A percentile compares a stretch with the other conserved stretches of the same genome.
Conservation (phyloP, 2,797 vertebrate species). For the Geotrypetes seraphini region DNA sequence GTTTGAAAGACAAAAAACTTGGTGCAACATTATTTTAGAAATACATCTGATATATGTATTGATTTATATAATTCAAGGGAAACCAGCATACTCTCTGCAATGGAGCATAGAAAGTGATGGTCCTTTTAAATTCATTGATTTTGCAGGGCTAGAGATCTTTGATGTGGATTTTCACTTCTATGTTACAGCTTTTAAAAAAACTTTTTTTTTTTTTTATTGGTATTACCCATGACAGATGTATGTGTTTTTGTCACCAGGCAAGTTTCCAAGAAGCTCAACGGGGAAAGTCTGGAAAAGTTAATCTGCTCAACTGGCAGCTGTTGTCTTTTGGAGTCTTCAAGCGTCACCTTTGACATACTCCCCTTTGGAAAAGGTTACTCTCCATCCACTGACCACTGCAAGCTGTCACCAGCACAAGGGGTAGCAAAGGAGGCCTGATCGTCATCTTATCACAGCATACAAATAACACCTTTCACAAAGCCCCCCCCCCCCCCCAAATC, state of each 20-base stretch:
- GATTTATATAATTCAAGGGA: too few species aligned
- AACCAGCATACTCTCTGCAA: too few species aligned
- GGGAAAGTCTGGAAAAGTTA: slow-evolving; percentile 78
- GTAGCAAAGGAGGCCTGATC: slow-evolving; percentile 36
- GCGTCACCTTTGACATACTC: slow-evolving; percentile 87
- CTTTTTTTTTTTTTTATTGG: slow-evolving; percentile 50
- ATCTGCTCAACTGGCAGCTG: slow-evolving; percentile 76
- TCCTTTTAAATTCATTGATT: too few species aligned
- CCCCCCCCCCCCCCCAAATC: too few species aligned
- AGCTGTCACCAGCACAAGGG: slow-evolving; percentile 67
- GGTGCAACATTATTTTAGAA: too few species aligned
- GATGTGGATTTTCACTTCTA: too few species aligned
- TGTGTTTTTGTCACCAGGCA: slow-evolving; percentile 51
- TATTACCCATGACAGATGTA: slow-evolving; percentile 63
- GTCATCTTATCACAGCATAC: slow-evolving; percentile 35
- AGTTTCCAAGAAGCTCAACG: slow-evolving; percentile 58
- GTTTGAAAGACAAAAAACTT: too few species aligned
- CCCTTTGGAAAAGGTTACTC: slow-evolving; percentile 54
- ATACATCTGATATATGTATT: too few species aligned
- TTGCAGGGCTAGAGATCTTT: too few species aligned
- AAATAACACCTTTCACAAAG: slow-evolving; percentile 8
- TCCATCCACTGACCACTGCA: slow-evolving; percentile 64
- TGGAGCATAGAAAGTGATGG: neutral
- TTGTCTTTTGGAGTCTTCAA: slow-evolving; percentile 80
- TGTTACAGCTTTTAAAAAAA: slow-evolving; percentile 31